phyloP scores from a whole-genome alignment of 2,113 vertebrate genomes.

The Polypterus bichir region DNA sequence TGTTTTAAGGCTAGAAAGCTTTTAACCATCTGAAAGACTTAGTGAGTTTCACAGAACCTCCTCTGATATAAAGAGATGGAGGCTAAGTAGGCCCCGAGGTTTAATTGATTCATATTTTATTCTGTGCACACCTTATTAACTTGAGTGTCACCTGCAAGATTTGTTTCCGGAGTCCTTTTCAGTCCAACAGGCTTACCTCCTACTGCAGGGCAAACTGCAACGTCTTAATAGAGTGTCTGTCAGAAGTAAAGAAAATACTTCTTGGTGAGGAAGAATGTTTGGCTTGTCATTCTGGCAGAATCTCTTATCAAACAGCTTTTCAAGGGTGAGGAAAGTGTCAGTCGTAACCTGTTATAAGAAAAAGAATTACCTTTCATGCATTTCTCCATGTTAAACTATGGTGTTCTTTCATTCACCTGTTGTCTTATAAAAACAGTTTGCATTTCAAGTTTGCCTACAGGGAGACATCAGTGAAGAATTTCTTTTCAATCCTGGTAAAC shows the following conservation, averaged over 20 bases:
- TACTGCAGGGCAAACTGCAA: not conserved
- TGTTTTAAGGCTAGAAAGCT: too few species aligned
- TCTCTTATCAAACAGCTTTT: not conserved
- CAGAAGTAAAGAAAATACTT: not conserved
- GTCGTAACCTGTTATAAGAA: not conserved
- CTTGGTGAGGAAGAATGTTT: not conserved
- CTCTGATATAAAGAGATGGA: too few species aligned
- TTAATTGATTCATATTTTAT: not conserved
- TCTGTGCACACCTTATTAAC: not conserved
- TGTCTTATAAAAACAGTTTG: constrained; percentile 10
- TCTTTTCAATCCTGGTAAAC: too few species aligned
- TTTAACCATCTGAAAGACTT: too few species aligned
- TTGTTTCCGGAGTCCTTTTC: not conserved
- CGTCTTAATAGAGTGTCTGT: not conserved
- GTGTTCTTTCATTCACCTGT: constrained; percentile 10
- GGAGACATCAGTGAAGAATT: too few species aligned
- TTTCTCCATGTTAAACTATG: constrained; percentile 1
- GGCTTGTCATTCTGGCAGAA: not conserved
- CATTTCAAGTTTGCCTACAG: too few species aligned
- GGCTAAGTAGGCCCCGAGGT: too few species aligned
- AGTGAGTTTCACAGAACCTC: too few species aligned
- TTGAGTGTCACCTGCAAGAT: constrained; percentile 1
- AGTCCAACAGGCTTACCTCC: not conserved
- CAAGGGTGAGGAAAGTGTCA: not conserved
- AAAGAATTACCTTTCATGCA: not conserved